Conservation (phyloP, 2,113 vertebrate genomes). For the Nettapus auritus region DNA sequence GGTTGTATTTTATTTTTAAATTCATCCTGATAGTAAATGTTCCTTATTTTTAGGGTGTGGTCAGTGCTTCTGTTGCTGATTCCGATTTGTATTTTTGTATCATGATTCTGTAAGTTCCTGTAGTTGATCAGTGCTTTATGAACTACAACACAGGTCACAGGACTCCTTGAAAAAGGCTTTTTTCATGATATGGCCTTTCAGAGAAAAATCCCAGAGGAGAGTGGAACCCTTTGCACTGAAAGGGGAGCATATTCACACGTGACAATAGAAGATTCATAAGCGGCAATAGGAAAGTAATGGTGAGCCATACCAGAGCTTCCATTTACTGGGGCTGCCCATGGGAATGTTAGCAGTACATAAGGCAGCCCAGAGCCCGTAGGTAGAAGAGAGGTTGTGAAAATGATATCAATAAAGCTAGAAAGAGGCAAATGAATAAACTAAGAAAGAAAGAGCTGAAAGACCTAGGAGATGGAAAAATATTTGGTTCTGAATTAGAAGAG, state of each 20-base stretch:
- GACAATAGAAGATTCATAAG: neutral
- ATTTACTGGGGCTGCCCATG: neutral
- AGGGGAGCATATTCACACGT: neutral
- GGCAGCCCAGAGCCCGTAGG: neutral
- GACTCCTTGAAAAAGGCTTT: neutral
- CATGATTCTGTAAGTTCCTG: neutral
- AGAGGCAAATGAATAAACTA: neutral
- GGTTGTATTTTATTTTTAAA: neutral
- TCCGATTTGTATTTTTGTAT: neutral
- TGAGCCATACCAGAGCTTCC: neutral
- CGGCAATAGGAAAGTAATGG: neutral
- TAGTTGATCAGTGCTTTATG: neutral
- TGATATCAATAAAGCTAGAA: fast-evolving
- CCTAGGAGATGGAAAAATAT: neutral
- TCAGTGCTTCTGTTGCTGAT: neutral
- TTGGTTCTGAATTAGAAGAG: neutral
- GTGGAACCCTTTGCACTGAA: neutral
- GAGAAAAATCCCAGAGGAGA: neutral
- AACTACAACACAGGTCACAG: neutral
- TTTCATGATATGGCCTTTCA: neutral
- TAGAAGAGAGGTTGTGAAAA: neutral
- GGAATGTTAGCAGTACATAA: neutral
- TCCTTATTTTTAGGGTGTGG: neutral
- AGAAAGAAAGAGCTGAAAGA: neutral
- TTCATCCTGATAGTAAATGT: neutral